phyloP scores from a whole-genome alignment of 2,888 invertebrate genomes.

The Mythimna albipuncta region DNA sequence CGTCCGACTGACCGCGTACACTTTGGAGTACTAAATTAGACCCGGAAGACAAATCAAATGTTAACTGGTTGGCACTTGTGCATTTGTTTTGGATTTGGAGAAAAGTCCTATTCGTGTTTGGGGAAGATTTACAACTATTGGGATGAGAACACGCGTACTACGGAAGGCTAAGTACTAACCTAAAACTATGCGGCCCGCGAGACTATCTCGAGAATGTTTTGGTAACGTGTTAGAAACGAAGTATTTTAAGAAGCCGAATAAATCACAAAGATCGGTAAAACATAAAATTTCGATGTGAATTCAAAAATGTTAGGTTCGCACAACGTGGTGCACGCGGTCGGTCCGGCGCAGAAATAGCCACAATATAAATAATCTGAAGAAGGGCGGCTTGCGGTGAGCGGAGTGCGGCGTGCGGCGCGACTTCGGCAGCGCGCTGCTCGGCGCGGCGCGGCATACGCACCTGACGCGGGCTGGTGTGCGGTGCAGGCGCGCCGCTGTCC shows the following conservation, averaged over 20 bases:
- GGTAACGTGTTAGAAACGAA: background rate
- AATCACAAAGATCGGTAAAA: slow-evolving; percentile 3
- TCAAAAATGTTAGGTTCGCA: slow-evolving; percentile 37
- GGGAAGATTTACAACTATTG: background rate
- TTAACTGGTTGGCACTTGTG: slow-evolving; percentile 19
- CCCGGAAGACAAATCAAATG: slow-evolving; percentile 35
- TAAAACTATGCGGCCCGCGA: slow-evolving; percentile 17
- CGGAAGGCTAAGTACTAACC: slow-evolving; percentile 39
- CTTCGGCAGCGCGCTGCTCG: background rate
- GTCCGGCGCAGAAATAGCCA: slow-evolving; percentile 56
- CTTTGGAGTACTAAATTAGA: slow-evolving; percentile 24
- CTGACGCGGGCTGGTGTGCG: slow-evolving; percentile 44
- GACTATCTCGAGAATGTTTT: slow-evolving; percentile 4
- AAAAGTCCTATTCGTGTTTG: background rate
- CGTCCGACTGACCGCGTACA: background rate
- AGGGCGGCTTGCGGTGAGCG: slow-evolving; percentile 5
- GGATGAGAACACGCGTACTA: background rate
- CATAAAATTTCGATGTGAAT: slow-evolving; percentile 26
- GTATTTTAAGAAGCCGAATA: slow-evolving; percentile 22
- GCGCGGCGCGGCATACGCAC: slow-evolving; percentile 25
- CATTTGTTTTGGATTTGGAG: background rate
- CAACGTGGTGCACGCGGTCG: slow-evolving; percentile 47
- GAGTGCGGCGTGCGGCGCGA: slow-evolving; percentile 9
- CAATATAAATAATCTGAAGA: slow-evolving; percentile 56
- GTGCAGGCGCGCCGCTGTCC: slow-evolving; percentile 57